Base-by-base conservation (phyloP, 2,113 vertebrate species). In the Grantiella picta region DNA sequence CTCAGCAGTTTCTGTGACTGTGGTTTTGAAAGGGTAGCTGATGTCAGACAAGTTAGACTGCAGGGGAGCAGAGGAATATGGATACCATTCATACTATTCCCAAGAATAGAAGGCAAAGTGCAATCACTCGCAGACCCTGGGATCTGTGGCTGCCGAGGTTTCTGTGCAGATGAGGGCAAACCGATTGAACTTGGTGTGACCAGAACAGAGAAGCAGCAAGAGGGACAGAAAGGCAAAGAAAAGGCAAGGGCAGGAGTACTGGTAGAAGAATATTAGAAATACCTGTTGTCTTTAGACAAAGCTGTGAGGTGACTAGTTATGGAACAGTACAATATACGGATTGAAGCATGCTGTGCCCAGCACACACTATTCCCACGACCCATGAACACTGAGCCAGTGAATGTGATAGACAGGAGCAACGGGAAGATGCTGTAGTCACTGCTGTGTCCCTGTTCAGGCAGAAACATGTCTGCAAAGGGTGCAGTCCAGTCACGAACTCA, bases 71-170 rank as follows among this genome's bases (percentile, higher is more conserved):
- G 70, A 53, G 49, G 52, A 69, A 75, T 88, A 83, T 84, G 80
- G 90, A 92, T 93, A 68, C 82, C 52, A 57, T 59, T 86, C 89
- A 71, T 84, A 68, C 60, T 86, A 5, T 63, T 93, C 60, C 94
- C 94, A 94, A 89, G 80, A 96, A 96, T 89, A 95, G 92, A 81
- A 94, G 33, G 76, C 72, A 81, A 90, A 95, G 42, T 8, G 5
- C 68, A 81, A 52, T 90, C 60, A 59, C 42, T 21, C 22, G 80
- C 82, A 90, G 71, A 66, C 60, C 27, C 54, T n/a, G 38, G 10
- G 29, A 9, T 66, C 47, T 88, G 81, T 10, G 61, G 53, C 78
- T 88, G 75, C 75, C 0, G 15, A 95, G 35, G 52, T 88, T 91
- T 84, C 61, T 90, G 70, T 69, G 68, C n/a, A 52, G 68, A 87